Evolutionary conservation across 2,888 invertebrate genomes (phyloP), one percentile per base, ranked within the genome.

Genomic region (Balanococcus diminutus): DNA sequence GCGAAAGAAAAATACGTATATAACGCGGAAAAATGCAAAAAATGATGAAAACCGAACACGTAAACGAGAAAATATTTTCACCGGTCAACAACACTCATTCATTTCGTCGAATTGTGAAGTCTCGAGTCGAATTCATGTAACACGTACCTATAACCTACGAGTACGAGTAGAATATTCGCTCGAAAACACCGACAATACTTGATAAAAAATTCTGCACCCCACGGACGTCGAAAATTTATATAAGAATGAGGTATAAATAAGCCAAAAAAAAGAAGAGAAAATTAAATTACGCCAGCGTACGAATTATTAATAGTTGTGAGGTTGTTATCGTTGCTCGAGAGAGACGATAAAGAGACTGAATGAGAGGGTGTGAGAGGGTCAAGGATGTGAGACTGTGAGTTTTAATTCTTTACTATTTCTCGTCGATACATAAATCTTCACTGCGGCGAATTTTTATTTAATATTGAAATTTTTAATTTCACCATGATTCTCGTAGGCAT

Each of bases 281-380:
- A 75, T 75, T 75, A 75, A 75, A 75, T 75, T 75, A 75, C 75
- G 67, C 67, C 28, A 75, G n/a, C 75, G 36, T 75, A n/a, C n/a
- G 36, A 75, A 75, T 75, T 75, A 75, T 75, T 75, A 75, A 75
- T 75, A 75, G 28, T 22, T 11, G 56, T 11, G n/a, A n/a, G 67
- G 67, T 28, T 67, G 14, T 25, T 28, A 67, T 67, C 22, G 16
- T 56, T 56, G 2, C 19, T 19, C 46, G 46, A n/a, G n/a, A n/a
- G 8, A 19, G 51, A 2, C 51, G 14, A 19, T 25, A 19, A n/a
- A n/a, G n/a, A n/a, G n/a, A n/a, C n/a, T n/a, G n/a, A n/a, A n/a
- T n/a, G 6, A 19, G 61, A 2, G 14, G 11, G 2, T 2, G 19
- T 28, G 32, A 75, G 8, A 75, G 75, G 75, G 67, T 67, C 28